phyloP scores from a whole-genome alignment of 2,113 vertebrate species.

The Scartelaos histophorus region DNA sequence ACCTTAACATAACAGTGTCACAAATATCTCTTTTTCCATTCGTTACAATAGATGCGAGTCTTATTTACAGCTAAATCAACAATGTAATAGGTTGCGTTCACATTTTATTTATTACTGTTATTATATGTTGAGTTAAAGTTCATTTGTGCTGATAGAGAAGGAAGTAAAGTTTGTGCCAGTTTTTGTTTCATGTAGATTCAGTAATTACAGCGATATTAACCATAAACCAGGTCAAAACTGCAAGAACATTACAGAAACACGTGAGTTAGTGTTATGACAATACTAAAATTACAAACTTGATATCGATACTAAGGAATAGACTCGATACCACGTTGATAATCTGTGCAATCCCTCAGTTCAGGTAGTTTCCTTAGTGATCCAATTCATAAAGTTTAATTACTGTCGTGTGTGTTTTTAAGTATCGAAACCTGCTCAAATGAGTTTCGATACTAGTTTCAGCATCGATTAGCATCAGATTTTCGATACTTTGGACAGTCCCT shows the following conservation, averaged over 20 bases:
- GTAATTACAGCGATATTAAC: background rate
- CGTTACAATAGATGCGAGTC: slow-evolving; percentile 29
- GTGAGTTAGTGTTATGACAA: no score
- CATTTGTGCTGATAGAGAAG: background rate
- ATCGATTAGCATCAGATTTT: no score
- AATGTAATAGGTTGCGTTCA: background rate
- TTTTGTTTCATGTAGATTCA: background rate
- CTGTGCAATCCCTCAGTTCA: no score
- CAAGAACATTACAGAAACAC: no score
- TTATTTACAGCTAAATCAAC: slow-evolving; percentile 3
- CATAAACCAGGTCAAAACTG: background rate
- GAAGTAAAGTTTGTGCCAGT: background rate
- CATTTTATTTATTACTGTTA: background rate
- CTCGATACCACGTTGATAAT: no score
- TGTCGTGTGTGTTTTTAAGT: no score
- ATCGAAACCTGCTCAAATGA: no score
- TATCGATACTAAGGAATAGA: slow-evolving; percentile 23
- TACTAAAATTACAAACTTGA: slow-evolving; percentile 5
- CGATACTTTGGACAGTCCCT: no score
- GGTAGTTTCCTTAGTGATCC: no score
- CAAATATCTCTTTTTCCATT: slow-evolving; percentile 42
- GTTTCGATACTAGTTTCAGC: no score
- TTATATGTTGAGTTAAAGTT: no score
- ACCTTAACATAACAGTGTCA: slow-evolving; percentile 53
- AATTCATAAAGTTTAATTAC: no score